A percentile compares a stretch with the other conserved stretches of the same genome.
phyloP scores from a whole-genome alignment of 1,140 invertebrate genomes.

The Brachionus calyciflorus region DNA sequence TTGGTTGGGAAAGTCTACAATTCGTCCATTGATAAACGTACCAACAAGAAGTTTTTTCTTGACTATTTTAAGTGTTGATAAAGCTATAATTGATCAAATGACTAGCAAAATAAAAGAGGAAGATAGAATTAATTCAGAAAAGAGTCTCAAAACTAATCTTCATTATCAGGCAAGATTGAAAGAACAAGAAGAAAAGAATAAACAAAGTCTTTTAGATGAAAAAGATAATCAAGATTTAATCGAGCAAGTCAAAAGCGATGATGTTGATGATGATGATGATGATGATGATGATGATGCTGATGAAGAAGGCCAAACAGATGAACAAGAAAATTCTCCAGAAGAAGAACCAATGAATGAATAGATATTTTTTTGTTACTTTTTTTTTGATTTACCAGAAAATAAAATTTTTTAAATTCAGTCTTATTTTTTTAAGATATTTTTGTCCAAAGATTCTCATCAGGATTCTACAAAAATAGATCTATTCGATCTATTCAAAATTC shows the following conservation, averaged over 20 bases:
- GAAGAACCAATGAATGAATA: constrained; percentile 28
- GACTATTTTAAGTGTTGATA: constrained; percentile 16
- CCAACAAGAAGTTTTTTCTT: constrained; percentile 40
- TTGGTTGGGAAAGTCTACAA: constrained; percentile 22
- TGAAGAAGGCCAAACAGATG: not conserved
- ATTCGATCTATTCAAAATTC: too few relatives aligned
- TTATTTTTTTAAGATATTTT: not conserved
- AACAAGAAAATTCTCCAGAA: not conserved
- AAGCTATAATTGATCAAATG: constrained; percentile 15
- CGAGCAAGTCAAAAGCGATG: too few relatives aligned
- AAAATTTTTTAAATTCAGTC: not conserved
- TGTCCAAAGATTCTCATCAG: too few relatives aligned
- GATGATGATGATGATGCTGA: not conserved
- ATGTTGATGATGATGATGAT: not conserved
- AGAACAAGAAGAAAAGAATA: not conserved
- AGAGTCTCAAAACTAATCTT: constrained; percentile 27
- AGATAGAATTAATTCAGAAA: constrained; percentile 44
- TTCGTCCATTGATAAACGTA: constrained; percentile 35
- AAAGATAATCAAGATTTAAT: too few relatives aligned
- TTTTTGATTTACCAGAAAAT: constrained; percentile 8
- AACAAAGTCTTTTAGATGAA: too few relatives aligned
- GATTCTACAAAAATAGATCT: too few relatives aligned
- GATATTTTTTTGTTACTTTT: not conserved
- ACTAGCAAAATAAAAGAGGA: constrained; percentile 27
- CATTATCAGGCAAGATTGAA: constrained; percentile 1